These are phyloP conservation scores for Agapostemon virescens DNA, from an alignment of 2,888 invertebrate genomes.

Conservation along the genomic window DNA sequence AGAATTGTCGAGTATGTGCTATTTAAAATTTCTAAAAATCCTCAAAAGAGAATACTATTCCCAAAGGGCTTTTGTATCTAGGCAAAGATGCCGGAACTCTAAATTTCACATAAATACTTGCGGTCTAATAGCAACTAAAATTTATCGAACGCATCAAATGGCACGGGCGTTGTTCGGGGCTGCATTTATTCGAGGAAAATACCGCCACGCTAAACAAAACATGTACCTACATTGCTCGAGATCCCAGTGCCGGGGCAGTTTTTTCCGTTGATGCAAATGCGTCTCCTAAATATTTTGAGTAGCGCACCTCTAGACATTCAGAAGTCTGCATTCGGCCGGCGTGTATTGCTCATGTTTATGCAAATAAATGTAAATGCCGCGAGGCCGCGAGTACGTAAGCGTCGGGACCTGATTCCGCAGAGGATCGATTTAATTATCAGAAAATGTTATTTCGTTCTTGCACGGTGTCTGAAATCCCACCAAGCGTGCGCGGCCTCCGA, in stretches of 20 bases:
- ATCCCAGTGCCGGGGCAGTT: neutral
- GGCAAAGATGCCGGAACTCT: neutral
- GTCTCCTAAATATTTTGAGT: neutral
- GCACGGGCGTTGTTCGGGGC: neutral
- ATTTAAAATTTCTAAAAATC: too few relatives aligned
- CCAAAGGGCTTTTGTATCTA: too few relatives aligned
- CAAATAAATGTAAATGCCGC: neutral
- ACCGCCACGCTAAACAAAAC: neutral
- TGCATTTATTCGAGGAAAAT: neutral
- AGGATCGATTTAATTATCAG: constrained; percentile 42
- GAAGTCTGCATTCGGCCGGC: neutral
- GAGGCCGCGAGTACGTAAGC: constrained; percentile 5
- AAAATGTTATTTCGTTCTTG: constrained; percentile 38
- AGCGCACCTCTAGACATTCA: neutral
- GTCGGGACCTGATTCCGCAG: neutral
- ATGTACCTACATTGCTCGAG: neutral
- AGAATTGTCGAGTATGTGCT: neutral
- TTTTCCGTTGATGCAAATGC: constrained; percentile 1
- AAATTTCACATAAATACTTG: neutral
- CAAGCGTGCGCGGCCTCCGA: neutral
- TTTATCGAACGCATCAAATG: neutral
- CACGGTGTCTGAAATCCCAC: neutral
- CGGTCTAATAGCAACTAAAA: neutral
- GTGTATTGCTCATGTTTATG: constrained; percentile 12
- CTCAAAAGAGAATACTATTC: too few relatives aligned